Conservation (phyloP, 1,140 invertebrate species). For the Zaprionus ghesquierei region DNA sequence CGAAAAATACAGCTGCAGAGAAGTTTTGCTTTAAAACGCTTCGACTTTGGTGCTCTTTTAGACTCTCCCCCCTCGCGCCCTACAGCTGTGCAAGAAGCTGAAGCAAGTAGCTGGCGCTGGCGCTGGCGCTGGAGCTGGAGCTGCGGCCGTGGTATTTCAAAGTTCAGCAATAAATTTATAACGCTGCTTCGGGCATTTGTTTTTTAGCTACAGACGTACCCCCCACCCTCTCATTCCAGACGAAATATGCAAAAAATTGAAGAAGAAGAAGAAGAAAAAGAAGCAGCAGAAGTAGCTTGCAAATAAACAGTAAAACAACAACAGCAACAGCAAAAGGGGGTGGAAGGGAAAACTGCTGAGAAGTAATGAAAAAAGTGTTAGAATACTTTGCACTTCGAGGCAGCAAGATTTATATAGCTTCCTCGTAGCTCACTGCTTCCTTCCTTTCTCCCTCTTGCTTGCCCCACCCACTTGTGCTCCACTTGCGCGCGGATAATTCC, state of each 20-base stretch:
- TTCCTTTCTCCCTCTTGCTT: neutral
- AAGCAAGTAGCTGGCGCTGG: neutral
- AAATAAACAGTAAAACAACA: slow-evolving; percentile 21
- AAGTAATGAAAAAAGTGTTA: slow-evolving; percentile 67
- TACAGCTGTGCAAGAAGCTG: slow-evolving; percentile 26
- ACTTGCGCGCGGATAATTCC: neutral
- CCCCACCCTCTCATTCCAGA: slow-evolving; percentile 12
- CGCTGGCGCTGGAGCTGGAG: slow-evolving; percentile 1
- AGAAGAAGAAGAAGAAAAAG: neutral
- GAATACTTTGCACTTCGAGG: slow-evolving; percentile 58
- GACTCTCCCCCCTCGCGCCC: neutral
- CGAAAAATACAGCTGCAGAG: slow-evolving; percentile 59
- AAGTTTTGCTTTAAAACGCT: slow-evolving; percentile 57
- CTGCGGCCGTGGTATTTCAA: slow-evolving; percentile 72
- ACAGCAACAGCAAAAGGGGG: neutral
- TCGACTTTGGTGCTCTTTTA: slow-evolving; percentile 1
- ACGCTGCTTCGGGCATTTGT: slow-evolving; percentile 55
- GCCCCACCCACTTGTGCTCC: neutral
- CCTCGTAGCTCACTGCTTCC: neutral
- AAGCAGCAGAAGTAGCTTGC: neutral
- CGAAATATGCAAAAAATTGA: slow-evolving; percentile 66
- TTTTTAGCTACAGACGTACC: slow-evolving; percentile 40
- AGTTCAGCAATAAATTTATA: slow-evolving; percentile 79
- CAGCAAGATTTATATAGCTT: slow-evolving; percentile 57
- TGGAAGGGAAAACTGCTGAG: neutral